Conservation (phyloP, 2,888 invertebrate genomes). For the Ischnura elegans region DNA sequence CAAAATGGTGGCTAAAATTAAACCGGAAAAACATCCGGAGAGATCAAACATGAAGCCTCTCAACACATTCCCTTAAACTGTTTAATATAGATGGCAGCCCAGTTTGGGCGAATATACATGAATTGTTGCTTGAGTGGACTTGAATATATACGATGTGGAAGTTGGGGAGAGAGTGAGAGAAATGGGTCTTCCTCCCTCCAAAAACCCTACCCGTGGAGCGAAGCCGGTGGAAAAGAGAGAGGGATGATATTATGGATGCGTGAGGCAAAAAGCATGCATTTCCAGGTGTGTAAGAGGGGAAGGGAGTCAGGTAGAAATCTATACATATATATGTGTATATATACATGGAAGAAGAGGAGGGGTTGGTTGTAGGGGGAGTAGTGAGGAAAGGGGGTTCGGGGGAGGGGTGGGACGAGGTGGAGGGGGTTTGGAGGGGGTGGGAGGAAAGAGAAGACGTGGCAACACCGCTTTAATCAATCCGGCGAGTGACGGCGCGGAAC, state of each 20-base stretch:
- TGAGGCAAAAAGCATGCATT: slow-evolving; percentile 52
- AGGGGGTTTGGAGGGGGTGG: not conserved
- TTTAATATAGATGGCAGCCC: not conserved
- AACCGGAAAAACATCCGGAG: too few relatives aligned
- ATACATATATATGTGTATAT: not conserved
- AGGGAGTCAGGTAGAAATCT: not conserved
- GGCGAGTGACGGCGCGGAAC: slow-evolving; percentile 54
- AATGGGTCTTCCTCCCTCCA: not conserved
- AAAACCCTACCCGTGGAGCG: not conserved
- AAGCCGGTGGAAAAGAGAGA: not conserved
- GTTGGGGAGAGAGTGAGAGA: not conserved
- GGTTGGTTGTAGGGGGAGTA: too few relatives aligned
- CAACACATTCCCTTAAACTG: not conserved
- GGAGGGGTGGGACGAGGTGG: not conserved
- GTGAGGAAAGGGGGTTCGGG: not conserved
- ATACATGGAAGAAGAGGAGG: too few relatives aligned
- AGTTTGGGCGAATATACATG: not conserved
- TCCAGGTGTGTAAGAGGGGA: slow-evolving; percentile 15
- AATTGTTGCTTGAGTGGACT: not conserved
- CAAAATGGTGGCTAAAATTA: too few relatives aligned
- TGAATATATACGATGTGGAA: not conserved
- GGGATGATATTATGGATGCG: slow-evolving; percentile 44
- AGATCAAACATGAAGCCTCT: not conserved
- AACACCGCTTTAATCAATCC: slow-evolving; percentile 66
- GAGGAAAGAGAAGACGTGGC: slow-evolving; percentile 43